These are phyloP conservation scores for Limnephilus lunatus DNA, from an alignment of 2,888 invertebrate species.

Conservation along the genomic window DNA sequence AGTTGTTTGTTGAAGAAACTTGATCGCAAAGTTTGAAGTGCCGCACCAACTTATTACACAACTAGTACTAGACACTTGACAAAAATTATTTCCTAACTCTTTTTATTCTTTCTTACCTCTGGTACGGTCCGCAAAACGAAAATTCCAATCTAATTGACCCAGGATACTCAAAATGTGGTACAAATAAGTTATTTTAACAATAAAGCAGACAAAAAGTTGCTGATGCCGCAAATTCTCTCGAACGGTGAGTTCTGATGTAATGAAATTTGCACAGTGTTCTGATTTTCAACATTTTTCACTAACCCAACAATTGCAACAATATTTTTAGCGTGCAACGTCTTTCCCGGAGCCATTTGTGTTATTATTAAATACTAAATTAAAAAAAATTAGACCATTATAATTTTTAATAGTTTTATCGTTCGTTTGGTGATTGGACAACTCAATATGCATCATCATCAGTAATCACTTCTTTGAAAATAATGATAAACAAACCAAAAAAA, in stretches of 20 bases:
- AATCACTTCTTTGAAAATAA: too few relatives aligned
- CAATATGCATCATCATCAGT: too few relatives aligned
- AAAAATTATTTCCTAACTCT: background rate
- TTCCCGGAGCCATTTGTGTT: too few relatives aligned
- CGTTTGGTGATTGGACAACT: too few relatives aligned
- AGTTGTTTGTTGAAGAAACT: background rate
- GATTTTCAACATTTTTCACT: too few relatives aligned
- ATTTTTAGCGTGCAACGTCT: background rate
- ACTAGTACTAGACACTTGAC: background rate
- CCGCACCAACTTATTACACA: background rate
- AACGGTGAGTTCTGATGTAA: too few relatives aligned
- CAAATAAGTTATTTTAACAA: background rate
- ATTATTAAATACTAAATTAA: too few relatives aligned
- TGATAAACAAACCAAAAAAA: too few relatives aligned
- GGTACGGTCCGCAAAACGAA: background rate
- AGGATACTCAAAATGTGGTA: background rate
- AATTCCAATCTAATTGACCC: background rate
- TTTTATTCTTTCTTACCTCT: too few relatives aligned
- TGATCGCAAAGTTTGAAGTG: background rate
- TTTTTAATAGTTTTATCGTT: too few relatives aligned
- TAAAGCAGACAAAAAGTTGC: background rate
- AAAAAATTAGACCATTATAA: too few relatives aligned
- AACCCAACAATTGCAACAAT: background rate
- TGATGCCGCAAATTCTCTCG: background rate
- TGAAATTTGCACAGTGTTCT: too few relatives aligned